Conservation (phyloP, 2,113 vertebrate genomes). For the Anarrhichthys ocellatus region DNA sequence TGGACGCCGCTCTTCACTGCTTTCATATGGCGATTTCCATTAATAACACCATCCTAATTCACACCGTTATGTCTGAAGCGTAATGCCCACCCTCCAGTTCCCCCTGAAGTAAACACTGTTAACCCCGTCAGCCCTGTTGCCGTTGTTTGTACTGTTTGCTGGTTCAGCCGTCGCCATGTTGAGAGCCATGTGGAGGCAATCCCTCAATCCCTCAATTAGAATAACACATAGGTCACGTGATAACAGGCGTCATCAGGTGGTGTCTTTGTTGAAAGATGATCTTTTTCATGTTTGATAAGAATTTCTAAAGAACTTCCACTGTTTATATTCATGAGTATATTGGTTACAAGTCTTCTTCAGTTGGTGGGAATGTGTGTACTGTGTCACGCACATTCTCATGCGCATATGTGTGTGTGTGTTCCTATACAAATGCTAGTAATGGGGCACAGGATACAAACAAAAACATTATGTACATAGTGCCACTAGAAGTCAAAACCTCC, state of each 20-base stretch:
- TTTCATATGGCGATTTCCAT: too few species aligned
- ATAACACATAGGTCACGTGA: neutral
- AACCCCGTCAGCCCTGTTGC: too few species aligned
- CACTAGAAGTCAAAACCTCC: neutral
- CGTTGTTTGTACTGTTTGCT: too few species aligned
- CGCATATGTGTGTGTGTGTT: neutral
- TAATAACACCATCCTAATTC: too few species aligned
- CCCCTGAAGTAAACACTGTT: too few species aligned
- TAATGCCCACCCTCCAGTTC: too few species aligned
- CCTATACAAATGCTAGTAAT: neutral
- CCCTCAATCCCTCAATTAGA: too few species aligned
- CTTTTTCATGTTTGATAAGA: neutral
- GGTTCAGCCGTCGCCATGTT: too few species aligned
- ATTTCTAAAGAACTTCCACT: neutral
- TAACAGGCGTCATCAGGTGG: neutral
- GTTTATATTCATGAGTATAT: neutral
- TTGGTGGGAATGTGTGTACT: neutral
- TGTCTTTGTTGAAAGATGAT: too few species aligned
- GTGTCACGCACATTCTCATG: neutral
- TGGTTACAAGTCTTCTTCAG: neutral
- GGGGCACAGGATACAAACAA: neutral
- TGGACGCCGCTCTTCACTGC: too few species aligned
- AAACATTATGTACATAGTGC: neutral
- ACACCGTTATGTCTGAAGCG: too few species aligned
- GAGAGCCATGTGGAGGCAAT: too few species aligned